A percentile compares a stretch with the other conserved stretches of the same genome.
phyloP scores from a whole-genome alignment of 2,113 vertebrate species.

The Mirza zaza region DNA sequence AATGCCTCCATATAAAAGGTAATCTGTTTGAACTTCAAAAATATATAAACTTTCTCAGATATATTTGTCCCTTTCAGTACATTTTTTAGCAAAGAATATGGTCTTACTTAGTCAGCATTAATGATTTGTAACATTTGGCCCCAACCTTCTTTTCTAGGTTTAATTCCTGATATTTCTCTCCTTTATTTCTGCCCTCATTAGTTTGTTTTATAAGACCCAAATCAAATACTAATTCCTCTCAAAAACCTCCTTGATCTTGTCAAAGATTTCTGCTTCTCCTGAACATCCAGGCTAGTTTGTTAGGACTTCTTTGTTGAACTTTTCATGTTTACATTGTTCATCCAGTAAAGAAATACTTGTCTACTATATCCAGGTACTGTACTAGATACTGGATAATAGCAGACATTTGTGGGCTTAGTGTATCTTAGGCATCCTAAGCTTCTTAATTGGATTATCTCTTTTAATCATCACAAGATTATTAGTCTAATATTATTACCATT shows the following conservation, averaged over 20 bases:
- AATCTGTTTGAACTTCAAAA: constrained; percentile 15
- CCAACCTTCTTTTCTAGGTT: neutral
- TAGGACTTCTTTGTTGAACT: constrained; percentile 17
- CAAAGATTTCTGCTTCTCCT: neutral
- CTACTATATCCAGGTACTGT: neutral
- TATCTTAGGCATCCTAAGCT: neutral
- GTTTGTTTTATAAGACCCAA: neutral
- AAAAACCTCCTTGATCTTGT: neutral
- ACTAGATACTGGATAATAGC: neutral
- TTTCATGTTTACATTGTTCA: neutral
- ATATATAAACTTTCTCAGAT: neutral
- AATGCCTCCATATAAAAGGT: neutral
- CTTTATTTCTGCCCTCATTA: neutral
- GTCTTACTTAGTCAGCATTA: neutral
- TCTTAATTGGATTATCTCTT: neutral
- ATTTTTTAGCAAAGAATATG: neutral
- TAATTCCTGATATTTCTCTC: neutral
- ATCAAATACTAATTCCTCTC: neutral
- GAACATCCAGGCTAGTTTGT: neutral
- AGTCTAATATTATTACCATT: neutral
- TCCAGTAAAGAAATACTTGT: neutral
- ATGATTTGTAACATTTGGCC: neutral
- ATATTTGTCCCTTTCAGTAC: neutral
- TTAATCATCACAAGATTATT: neutral
- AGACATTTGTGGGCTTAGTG: neutral